These are phyloP conservation scores for Cataglyphis livida DNA, from an alignment of 2,888 invertebrate species.

Conservation along the genomic window DNA sequence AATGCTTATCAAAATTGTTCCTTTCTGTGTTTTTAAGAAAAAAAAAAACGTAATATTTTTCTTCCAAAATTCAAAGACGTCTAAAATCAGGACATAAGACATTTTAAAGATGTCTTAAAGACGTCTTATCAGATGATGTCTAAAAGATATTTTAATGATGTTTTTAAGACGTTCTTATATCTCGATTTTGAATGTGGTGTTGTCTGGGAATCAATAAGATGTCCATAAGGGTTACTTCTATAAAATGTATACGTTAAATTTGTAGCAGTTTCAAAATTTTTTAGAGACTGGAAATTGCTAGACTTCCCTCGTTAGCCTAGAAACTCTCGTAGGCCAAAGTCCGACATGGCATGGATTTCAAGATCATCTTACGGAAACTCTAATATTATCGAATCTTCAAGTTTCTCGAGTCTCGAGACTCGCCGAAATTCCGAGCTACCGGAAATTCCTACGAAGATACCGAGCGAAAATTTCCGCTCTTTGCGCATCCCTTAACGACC, in stretches of 20 bases:
- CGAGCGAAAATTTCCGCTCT: constrained; percentile 32
- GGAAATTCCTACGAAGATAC: constrained; percentile 37
- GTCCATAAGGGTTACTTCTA: neutral
- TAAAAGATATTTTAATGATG: too few relatives aligned
- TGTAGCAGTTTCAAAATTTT: constrained; percentile 1
- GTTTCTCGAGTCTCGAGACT: constrained; percentile 19
- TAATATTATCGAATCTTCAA: constrained; percentile 13
- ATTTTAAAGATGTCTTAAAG: too few relatives aligned
- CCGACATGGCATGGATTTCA: constrained; percentile 9
- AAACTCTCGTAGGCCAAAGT: constrained; percentile 8
- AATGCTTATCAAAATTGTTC: neutral
- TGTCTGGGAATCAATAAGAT: neutral
- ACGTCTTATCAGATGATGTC: too few relatives aligned
- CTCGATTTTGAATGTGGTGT: too few relatives aligned
- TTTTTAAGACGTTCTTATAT: too few relatives aligned
- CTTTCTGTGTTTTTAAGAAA: neutral
- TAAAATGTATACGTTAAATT: neutral
- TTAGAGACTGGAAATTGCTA: neutral
- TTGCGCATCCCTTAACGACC: constrained; percentile 38
- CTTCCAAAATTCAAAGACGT: too few relatives aligned
- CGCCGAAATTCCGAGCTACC: constrained; percentile 29
- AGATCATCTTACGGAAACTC: neutral
- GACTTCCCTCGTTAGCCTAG: constrained; percentile 30
- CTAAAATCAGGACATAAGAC: too few relatives aligned
- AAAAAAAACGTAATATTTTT: neutral